Base-by-base conservation (phyloP, 1,140 invertebrate species). In the Neelides sp. region DNA sequence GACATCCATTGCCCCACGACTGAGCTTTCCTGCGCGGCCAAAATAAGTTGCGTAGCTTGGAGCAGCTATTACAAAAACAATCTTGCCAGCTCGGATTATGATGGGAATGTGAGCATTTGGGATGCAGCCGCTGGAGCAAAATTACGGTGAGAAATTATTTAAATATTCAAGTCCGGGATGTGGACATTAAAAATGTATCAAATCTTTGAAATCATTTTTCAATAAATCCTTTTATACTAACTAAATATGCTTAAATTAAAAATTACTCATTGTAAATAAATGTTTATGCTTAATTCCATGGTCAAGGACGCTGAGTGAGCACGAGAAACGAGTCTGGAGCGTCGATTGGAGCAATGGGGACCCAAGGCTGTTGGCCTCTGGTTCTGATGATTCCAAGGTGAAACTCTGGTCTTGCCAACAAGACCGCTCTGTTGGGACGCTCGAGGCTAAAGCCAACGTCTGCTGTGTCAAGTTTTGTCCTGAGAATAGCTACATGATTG, bases 381-480 rank as follows among this genome's bases (percentile, higher is more conserved):
- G 90, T 7, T 93, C 88, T 1, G 92, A 97, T 71, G 92, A 97
- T 71, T 82, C 87, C 10, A 78, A 85, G 65, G 90, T 97, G 1
- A 95, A 95, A 70, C 71, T 97, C 2, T 97, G 92, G 87, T 83
- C 87, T 10, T 73, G 90, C 1, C 88, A 88, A 65, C 75, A 76
- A 12, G 86, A 92, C 50, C 79, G 88, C 62, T 94, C 89, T 1
- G 78, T 94, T 7, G 81, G 85, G 2, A 85, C 80, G 15, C 66
- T 94, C 5, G 86, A 92, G 67, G 85, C 86, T 1, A 88, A 89
- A 69, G 88, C 87, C 1, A 93, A 96, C 71, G 89, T 96, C 23
- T 96, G 92, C 68, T 95, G 90, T 71, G 92, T 97, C 1, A 86
- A 93, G 65, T 97, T 97, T 69, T 94, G 91, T 70, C 92, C 92